These are phyloP conservation scores for Hippocampus barbouri DNA, from an alignment of 2,113 vertebrate species.

Conservation along the genomic window DNA sequence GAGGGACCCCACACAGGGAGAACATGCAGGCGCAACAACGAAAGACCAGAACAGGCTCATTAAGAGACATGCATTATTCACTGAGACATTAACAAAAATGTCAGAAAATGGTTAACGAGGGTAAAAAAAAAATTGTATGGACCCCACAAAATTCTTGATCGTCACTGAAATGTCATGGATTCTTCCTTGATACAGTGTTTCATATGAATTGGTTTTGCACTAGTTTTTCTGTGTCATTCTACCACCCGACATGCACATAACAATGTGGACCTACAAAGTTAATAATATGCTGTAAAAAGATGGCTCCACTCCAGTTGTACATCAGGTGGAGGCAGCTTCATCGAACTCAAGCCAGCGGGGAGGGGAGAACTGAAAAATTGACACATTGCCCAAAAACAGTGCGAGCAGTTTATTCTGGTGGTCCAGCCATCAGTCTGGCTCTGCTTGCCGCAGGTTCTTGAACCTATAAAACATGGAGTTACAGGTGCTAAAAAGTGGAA, in stretches of 20 bases:
- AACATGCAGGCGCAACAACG: not conserved
- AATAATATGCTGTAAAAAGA: slow-evolving; percentile 30
- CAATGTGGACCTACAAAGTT: not conserved
- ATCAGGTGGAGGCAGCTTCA: slow-evolving; percentile 46
- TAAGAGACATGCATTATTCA: not conserved
- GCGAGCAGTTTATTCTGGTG: slow-evolving; percentile 67
- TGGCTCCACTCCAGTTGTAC: slow-evolving; percentile 38
- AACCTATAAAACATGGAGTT: slow-evolving; percentile 64
- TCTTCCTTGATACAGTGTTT: not conserved
- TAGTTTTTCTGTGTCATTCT: not conserved
- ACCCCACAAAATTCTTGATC: not conserved
- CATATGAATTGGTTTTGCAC: not conserved
- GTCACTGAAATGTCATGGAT: not conserved
- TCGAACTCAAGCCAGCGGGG: slow-evolving; percentile 40
- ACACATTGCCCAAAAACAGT: slow-evolving; percentile 62
- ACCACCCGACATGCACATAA: not conserved
- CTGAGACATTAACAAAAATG: not conserved
- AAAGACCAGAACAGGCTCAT: not conserved
- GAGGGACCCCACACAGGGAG: not conserved
- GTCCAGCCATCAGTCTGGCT: slow-evolving; percentile 63
- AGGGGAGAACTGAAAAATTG: slow-evolving; percentile 65
- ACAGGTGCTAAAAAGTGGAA: slow-evolving; percentile 58
- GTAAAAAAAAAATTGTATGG: not conserved
- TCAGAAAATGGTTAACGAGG: not conserved
- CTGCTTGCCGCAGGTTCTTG: slow-evolving; percentile 58